Conservation (phyloP, 2,113 vertebrate species). For the Ciconia stormi region DNA sequence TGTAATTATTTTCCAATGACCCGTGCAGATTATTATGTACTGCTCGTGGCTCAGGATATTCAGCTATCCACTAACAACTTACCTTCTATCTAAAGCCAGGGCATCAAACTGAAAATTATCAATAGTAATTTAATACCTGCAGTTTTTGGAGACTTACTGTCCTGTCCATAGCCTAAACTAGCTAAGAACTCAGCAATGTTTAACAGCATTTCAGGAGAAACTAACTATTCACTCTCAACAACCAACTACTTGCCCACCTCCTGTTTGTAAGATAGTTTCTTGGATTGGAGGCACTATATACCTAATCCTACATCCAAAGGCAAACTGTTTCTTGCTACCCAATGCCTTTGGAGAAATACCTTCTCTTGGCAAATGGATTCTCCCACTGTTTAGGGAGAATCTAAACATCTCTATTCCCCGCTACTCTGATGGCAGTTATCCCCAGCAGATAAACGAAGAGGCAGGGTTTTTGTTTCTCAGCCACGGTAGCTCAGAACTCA, state of each 20-base stretch:
- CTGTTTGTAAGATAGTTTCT: not conserved
- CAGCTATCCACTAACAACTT: conserved; percentile 3
- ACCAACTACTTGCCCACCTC: not conserved
- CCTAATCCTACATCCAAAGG: not conserved
- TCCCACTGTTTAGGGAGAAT: not conserved
- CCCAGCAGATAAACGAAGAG: not conserved
- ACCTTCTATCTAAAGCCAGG: not conserved
- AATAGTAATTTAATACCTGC: not conserved
- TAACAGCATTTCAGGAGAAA: conserved; percentile 13
- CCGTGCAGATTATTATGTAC: conserved; percentile 34
- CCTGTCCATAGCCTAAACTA: not conserved
- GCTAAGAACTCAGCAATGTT: not conserved
- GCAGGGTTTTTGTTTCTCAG: not conserved
- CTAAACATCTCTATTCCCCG: not conserved
- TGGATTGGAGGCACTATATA: not conserved
- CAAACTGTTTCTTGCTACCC: not conserved
- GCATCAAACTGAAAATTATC: not conserved
- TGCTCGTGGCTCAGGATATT: not conserved
- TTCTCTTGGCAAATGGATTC: not conserved
- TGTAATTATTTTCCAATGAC: conserved; percentile 51
- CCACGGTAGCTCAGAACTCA: not conserved
- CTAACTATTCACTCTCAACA: not conserved
- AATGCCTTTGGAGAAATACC: not conserved
- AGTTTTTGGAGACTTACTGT: not conserved
- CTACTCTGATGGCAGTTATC: not conserved